phyloP scores from a whole-genome alignment of 2,797 vertebrate species.

The Dallia pectoralis region DNA sequence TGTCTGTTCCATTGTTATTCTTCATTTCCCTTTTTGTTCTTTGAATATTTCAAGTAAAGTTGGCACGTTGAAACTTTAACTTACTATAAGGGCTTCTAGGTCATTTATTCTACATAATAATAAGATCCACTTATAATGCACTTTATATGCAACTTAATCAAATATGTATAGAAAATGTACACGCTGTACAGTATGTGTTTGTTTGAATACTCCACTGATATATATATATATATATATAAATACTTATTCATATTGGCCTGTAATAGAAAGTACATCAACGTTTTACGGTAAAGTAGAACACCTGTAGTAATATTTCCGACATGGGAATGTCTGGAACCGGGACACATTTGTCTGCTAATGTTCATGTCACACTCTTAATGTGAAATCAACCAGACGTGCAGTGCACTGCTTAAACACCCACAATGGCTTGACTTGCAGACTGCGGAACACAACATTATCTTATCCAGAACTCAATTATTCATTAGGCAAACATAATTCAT shows the following conservation, averaged over 20 bases:
- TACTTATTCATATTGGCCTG: not conserved
- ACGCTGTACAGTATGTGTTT: not conserved
- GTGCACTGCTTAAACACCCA: conserved; percentile 60
- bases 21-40: conserved; percentile 26
- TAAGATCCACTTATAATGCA: not conserved
- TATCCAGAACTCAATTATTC: conserved; percentile 73
- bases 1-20: conserved; percentile 48
- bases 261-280: too few species aligned
- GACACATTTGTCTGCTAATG: conserved; percentile 70
- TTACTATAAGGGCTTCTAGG: not conserved
- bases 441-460: conserved; percentile 69
- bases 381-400: conserved; percentile 65
- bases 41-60: conserved; percentile 10
- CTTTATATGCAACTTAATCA: not conserved
- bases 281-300: conserved; percentile 29
- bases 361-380: conserved; percentile 69
- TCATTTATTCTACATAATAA: not conserved
- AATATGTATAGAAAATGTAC: not conserved
- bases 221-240: not conserved
- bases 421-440: conserved; percentile 64
- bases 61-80: not conserved
- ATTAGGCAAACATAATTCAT: conserved; percentile 78
- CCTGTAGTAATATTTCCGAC: conserved; percentile 68
- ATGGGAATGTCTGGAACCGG: conserved; percentile 59
- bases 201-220: too few species aligned